Evolutionary conservation across 1,140 invertebrate species (phyloP).

Genomic region (Rhyacophila brunnea): DNA sequence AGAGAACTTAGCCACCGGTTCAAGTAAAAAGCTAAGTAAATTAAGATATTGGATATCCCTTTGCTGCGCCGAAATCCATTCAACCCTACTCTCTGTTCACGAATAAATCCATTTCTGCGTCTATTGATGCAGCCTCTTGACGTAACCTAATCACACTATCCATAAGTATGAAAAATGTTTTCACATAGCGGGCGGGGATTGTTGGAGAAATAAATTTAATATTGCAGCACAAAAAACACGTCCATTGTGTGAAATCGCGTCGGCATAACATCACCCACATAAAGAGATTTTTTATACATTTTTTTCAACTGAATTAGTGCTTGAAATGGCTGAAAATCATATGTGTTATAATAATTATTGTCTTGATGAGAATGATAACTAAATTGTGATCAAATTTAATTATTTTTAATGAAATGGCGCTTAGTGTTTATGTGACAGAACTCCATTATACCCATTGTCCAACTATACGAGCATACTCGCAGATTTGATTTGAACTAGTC

Average conservation of each 20-base stretch:
- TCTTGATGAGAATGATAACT: too few relatives aligned
- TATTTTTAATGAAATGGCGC: too few relatives aligned
- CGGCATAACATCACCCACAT: slow-evolving; percentile 27
- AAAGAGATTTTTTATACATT: slow-evolving; percentile 22
- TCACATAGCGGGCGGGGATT: slow-evolving; percentile 29
- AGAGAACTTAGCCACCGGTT: slow-evolving; percentile 14
- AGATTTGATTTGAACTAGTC: too few relatives aligned
- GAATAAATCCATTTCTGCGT: slow-evolving; percentile 25
- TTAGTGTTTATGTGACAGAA: too few relatives aligned
- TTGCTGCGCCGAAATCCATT: slow-evolving; percentile 28
- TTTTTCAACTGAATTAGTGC: background rate
- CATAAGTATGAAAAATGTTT: slow-evolving; percentile 28
- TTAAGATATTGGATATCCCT: slow-evolving; percentile 36
- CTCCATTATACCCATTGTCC: too few relatives aligned
- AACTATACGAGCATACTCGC: too few relatives aligned
- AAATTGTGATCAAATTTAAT: too few relatives aligned
- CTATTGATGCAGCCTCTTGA: slow-evolving; percentile 15
- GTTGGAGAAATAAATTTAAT: slow-evolving; percentile 32
- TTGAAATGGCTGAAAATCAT: too few relatives aligned
- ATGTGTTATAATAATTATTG: too few relatives aligned
- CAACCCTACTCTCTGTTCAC: slow-evolving; percentile 24
- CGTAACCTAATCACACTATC: slow-evolving; percentile 32
- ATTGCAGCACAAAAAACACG: slow-evolving; percentile 26
- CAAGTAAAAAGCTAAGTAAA: slow-evolving; percentile 34
- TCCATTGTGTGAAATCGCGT: slow-evolving; percentile 23